A percentile compares a stretch with the other conserved stretches of the same genome.
phyloP scores from a whole-genome alignment of 2,113 vertebrate species.

The Trematomus loennbergii region DNA sequence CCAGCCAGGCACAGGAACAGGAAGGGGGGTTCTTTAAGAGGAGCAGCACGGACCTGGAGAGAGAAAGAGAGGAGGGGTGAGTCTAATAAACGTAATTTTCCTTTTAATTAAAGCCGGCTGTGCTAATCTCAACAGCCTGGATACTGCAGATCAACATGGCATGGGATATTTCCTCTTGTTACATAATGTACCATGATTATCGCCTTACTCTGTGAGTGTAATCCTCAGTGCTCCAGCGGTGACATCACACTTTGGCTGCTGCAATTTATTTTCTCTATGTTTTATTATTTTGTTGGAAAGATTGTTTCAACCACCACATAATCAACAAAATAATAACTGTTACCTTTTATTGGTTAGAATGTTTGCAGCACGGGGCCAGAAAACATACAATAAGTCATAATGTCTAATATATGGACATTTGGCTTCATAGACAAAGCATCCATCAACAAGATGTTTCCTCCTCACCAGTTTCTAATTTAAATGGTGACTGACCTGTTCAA shows the following conservation, averaged over 20 bases:
- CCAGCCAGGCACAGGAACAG: constrained; percentile 94
- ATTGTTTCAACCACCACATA: background rate
- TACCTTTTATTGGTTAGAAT: background rate
- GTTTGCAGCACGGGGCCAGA: background rate
- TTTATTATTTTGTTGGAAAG: background rate
- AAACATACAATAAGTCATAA: background rate
- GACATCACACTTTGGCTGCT: background rate
- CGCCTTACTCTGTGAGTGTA: constrained; percentile 14
- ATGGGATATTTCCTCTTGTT: constrained; percentile 29
- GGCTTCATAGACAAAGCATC: too few relatives aligned
- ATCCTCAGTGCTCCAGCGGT: constrained; percentile 19
- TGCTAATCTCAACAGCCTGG: constrained; percentile 21
- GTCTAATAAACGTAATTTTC: background rate
- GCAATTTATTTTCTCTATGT: background rate
- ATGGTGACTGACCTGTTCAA: too few relatives aligned
- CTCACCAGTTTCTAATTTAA: too few relatives aligned
- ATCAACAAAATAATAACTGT: background rate
- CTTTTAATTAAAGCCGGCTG: constrained; percentile 41
- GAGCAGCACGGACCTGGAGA: constrained; percentile 86
- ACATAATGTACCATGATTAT: constrained; percentile 22
- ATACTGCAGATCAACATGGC: constrained; percentile 20
- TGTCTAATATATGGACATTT: background rate
- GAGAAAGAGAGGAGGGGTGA: background rate
- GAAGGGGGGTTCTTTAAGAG: constrained; percentile 95
- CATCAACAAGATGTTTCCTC: too few relatives aligned